Conservation (phyloP, 2,888 invertebrate species). For the Oxytorus armatus region DNA sequence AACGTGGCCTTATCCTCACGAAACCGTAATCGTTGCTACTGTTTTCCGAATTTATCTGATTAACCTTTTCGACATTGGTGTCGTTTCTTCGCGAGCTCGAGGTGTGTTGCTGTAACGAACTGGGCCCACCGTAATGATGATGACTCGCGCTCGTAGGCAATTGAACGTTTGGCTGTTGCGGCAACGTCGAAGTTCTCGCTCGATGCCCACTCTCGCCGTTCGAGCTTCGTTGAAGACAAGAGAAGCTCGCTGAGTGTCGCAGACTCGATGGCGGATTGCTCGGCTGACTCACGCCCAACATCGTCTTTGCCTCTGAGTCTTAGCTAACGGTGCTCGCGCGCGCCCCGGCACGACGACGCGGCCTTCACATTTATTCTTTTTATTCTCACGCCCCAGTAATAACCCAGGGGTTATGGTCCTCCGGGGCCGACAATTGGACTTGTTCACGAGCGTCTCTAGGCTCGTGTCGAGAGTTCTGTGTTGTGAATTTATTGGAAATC, state of each 20-base stretch:
- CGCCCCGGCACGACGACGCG: constrained; percentile 32
- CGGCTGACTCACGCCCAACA: constrained; percentile 83
- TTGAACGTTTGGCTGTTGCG: constrained; percentile 79
- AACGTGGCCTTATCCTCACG: constrained; percentile 79
- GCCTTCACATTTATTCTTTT: constrained; percentile 57
- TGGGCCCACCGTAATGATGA: constrained; percentile 72
- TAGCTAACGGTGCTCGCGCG: constrained; percentile 30
- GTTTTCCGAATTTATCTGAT: constrained; percentile 71
- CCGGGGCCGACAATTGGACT: neutral
- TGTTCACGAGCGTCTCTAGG: neutral
- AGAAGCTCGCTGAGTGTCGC: constrained; percentile 85
- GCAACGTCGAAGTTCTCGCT: constrained; percentile 83
- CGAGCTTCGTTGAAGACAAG: constrained; percentile 83
- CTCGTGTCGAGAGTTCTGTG: neutral
- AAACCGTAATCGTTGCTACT: constrained; percentile 82
- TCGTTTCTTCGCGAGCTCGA: constrained; percentile 60
- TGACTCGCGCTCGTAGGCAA: constrained; percentile 53
- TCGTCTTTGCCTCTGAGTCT: constrained; percentile 72
- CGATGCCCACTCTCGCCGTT: constrained; percentile 79
- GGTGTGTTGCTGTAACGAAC: constrained; percentile 71
- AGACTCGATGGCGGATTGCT: constrained; percentile 83
- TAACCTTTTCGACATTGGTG: constrained; percentile 57
- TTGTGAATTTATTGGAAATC: constrained; percentile 10
- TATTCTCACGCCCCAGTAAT: neutral
- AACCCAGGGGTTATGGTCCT: neutral